phyloP scores from a whole-genome alignment of 1,140 invertebrate genomes.

The Portunus trituberculatus region DNA sequence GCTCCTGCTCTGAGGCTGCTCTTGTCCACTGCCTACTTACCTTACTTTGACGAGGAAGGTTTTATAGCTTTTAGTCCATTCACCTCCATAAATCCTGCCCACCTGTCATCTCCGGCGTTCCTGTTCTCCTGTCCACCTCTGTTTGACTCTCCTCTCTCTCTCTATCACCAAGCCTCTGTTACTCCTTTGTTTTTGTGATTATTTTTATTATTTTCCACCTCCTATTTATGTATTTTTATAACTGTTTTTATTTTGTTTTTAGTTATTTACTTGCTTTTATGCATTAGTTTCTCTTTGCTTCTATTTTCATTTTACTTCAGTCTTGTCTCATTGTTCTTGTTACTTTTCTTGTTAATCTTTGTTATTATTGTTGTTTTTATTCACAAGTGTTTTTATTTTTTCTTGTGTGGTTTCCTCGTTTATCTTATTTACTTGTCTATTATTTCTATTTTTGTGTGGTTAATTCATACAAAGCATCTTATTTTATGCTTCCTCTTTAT shows the following conservation, averaged over 20 bases:
- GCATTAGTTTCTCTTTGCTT: not conserved
- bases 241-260: too few relatives aligned
- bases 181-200: not conserved
- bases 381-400: too few relatives aligned
- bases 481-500: conserved; percentile 8
- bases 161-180: not conserved
- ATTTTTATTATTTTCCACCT: too few relatives aligned
- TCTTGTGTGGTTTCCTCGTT: not conserved
- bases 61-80: not conserved
- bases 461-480: not conserved
- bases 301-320: not conserved
- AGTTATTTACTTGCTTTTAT: not conserved
- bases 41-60: not conserved
- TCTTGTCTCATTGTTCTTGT: not conserved
- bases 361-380: too few relatives aligned
- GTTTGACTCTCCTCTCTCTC: not conserved
- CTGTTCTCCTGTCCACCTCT: not conserved
- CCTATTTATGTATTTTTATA: too few relatives aligned
- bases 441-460: not conserved
- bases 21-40: not conserved
- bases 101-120: not conserved
- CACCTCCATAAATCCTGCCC: conserved; percentile 1
- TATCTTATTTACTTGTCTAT: not conserved
- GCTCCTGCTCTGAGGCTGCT: not conserved
- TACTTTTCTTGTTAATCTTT: too few relatives aligned